Percentiles rank a stretch among this genome's conserved stretches.
Evolutionary conservation across 2,888 invertebrate species (phyloP).

Genomic region (Thecocarcelia acutangulata): DNA sequence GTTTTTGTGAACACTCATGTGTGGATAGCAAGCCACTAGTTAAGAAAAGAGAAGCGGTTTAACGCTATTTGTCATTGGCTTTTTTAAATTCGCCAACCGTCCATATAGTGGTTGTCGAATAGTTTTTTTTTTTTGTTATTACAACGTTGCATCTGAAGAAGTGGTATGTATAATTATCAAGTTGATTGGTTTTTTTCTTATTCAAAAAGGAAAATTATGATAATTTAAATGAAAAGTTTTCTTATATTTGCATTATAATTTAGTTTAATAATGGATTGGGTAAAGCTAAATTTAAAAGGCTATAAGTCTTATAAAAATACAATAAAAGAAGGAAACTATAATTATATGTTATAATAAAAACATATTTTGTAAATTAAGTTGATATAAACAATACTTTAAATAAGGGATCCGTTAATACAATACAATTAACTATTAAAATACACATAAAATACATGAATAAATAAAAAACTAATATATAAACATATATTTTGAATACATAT

Average conservation of each 20-base stretch:
- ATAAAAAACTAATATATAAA: conserved; percentile 3
- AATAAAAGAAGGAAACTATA: conserved; percentile 49
- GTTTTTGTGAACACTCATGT: too few relatives aligned
- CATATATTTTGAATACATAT: too few relatives aligned
- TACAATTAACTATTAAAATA: background rate
- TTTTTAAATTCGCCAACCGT: too few relatives aligned
- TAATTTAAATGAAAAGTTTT: background rate
- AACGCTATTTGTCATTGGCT: too few relatives aligned
- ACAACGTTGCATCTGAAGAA: too few relatives aligned
- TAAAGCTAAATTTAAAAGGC: conserved; percentile 57
- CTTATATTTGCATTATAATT: conserved; percentile 20
- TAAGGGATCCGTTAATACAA: conserved; percentile 20
- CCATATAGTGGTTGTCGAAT: too few relatives aligned
- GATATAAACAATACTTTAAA: conserved; percentile 36
- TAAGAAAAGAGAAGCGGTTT: too few relatives aligned
- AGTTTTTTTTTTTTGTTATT: too few relatives aligned
- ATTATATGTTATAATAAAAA: conserved; percentile 52
- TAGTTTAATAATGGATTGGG: conserved; percentile 52
- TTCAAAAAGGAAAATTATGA: too few relatives aligned
- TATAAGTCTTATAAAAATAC: conserved; percentile 66
- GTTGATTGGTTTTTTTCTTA: background rate
- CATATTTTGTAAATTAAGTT: conserved; percentile 53
- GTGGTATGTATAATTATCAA: too few relatives aligned
- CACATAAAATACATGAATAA: background rate
- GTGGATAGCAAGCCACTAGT: too few relatives aligned